phyloP scores from a whole-genome alignment of 2,797 vertebrate species.

The Remorina albescens region DNA sequence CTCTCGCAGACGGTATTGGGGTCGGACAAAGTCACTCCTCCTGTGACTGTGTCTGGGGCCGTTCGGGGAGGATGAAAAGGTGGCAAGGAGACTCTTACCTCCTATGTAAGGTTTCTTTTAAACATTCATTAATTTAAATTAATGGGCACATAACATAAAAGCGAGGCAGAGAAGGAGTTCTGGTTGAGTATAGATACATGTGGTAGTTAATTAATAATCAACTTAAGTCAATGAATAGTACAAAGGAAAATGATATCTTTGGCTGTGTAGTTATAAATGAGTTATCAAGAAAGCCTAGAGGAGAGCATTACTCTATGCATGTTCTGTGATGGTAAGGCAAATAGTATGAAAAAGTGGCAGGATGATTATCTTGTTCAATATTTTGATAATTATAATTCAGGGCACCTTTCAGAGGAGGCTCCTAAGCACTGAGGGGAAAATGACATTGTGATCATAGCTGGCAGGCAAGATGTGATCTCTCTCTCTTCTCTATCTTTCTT shows the following conservation, averaged over 20 bases:
- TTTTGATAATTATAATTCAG: conserved; percentile 88
- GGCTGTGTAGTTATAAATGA: conserved; percentile 32
- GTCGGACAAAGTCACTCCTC: conserved; percentile 88
- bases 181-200: neutral
- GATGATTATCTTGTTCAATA: conserved; percentile 85
- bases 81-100: conserved; percentile 69
- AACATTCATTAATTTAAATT: conserved; percentile 35
- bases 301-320: conserved; percentile 30
- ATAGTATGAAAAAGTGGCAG: conserved; percentile 62
- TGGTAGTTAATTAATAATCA: neutral
- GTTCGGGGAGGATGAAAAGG: conserved; percentile 72
- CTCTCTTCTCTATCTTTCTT: conserved; percentile 45
- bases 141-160: conserved; percentile 8
- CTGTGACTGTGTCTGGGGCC: conserved; percentile 81
- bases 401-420: conserved; percentile 80
- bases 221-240: neutral
- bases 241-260: conserved; percentile 18
- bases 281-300: conserved; percentile 37
- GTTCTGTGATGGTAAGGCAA: conserved; percentile 47
- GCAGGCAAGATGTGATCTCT: conserved; percentile 85
- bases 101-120: conserved; percentile 52
- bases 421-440: conserved; percentile 81
- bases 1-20: conserved; percentile 83
- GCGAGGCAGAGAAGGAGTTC: conserved; percentile 7
- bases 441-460: conserved; percentile 87